These are phyloP conservation scores for Vidua macroura DNA, from an alignment of 2,113 vertebrate genomes.

Conservation along the genomic window DNA sequence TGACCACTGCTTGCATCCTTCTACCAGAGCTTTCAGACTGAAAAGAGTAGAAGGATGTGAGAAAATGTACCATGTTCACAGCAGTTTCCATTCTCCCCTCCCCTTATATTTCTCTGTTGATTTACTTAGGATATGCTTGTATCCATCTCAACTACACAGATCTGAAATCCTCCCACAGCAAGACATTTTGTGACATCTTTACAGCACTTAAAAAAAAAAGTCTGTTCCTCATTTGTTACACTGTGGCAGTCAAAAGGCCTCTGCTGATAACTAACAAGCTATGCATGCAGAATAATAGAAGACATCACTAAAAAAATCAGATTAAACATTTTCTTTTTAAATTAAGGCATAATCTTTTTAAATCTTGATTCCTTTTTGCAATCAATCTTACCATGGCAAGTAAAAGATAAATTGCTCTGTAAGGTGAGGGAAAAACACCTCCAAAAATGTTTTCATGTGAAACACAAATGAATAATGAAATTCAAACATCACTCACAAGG, in stretches of 20 bases:
- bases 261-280: background rate
- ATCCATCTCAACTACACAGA: background rate
- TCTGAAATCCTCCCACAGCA: background rate
- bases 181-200: background rate
- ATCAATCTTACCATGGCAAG: background rate
- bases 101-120: background rate
- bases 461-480: background rate
- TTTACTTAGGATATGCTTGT: background rate
- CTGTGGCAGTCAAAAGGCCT: background rate
- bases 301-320: background rate
- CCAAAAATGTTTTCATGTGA: background rate
- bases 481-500: background rate
- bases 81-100: background rate
- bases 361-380: background rate
- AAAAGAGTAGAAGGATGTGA: background rate
- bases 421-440: background rate
- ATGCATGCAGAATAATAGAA: background rate
- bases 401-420: background rate
- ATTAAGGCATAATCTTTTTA: background rate
- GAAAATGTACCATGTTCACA: background rate
- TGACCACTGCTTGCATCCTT: conserved; percentile 90
- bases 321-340: background rate
- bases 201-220: background rate
- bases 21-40: conserved; percentile 85
- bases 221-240: background rate